Conservation (phyloP, 2,113 vertebrate species). For the Oenanthe melanoleuca region DNA sequence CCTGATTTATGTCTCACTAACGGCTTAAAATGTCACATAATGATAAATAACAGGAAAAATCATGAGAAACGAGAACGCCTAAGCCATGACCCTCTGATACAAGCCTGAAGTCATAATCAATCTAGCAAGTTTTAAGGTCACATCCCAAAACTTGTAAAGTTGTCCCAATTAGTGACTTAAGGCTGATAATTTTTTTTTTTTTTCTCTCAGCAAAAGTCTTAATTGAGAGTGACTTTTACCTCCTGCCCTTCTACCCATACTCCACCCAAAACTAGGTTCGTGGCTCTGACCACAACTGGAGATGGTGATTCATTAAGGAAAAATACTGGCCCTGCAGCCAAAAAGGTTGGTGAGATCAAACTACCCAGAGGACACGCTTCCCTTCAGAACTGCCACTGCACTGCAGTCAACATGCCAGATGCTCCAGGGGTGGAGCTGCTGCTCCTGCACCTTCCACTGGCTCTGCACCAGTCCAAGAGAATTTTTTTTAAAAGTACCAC, state of each 20-base stretch:
- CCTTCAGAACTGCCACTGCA: fast-evolving
- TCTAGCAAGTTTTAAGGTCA: not conserved
- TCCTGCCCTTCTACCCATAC: not conserved
- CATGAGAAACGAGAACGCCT: not conserved
- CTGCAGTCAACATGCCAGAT: fast-evolving
- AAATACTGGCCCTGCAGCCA: not conserved
- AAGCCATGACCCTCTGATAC: not conserved
- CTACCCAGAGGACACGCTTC: not conserved
- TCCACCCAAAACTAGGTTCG: not conserved
- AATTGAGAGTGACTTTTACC: not conserved
- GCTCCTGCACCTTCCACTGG: not conserved
- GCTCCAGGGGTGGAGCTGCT: not conserved
- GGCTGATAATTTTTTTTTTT: not conserved
- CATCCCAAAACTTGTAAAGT: not conserved
- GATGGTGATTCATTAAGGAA: slow-evolving; percentile 23
- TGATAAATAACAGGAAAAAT: slow-evolving; percentile 9
- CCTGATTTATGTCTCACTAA: not conserved
- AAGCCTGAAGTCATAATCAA: not conserved
- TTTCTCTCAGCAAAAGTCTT: not conserved
- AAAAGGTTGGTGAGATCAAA: not conserved
- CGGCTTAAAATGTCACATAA: not conserved
- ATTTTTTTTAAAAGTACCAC: not conserved
- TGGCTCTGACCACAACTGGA: not conserved
- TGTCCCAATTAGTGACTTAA: not conserved
- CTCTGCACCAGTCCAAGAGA: not conserved